phyloP scores from a whole-genome alignment of 2,113 vertebrate genomes.

The Potamarius usumacintae region DNA sequence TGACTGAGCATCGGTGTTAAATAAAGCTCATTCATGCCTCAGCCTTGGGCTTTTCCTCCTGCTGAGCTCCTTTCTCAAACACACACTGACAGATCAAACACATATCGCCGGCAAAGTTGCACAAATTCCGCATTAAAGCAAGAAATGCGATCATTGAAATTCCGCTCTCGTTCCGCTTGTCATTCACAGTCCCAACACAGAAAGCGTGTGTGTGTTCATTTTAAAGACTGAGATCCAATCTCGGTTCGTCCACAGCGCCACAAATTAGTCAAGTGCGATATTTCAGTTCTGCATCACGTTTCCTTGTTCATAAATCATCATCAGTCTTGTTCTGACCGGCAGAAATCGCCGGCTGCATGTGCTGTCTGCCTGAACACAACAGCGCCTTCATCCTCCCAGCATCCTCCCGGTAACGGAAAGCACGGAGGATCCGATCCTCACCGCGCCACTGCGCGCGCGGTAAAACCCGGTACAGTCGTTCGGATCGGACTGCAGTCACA shows the following conservation, averaged over 20 bases:
- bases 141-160: conserved; percentile 38
- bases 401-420: conserved; percentile 57
- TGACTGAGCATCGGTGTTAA: not conserved
- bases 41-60: not conserved
- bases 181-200: conserved; percentile 39
- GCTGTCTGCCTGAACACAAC: conserved; percentile 62
- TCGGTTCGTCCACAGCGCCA: not conserved
- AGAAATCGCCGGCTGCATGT: conserved; percentile 43
- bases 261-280: not conserved
- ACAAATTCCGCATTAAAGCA: conserved; percentile 40
- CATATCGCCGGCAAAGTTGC: conserved; percentile 29
- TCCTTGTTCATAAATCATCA: not conserved
- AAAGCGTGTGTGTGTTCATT: conserved; percentile 10
- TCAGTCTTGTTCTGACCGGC: conserved; percentile 17
- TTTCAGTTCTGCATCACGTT: not conserved
- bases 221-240: not conserved
- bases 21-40: not conserved
- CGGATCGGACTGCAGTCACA: conserved; percentile 4
- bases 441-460: conserved; percentile 25
- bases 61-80: not conserved
- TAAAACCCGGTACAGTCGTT: conserved; percentile 9
- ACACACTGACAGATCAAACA: conserved; percentile 13
- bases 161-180: conserved; percentile 49
- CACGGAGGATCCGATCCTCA: conserved; percentile 59
- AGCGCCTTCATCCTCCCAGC: conserved; percentile 64